A percentile compares a stretch with the other conserved stretches of the same genome.
These are phyloP conservation scores for Rhizomys pruinosus DNA, from an alignment of 2,113 vertebrate genomes.

Conservation along the genomic window DNA sequence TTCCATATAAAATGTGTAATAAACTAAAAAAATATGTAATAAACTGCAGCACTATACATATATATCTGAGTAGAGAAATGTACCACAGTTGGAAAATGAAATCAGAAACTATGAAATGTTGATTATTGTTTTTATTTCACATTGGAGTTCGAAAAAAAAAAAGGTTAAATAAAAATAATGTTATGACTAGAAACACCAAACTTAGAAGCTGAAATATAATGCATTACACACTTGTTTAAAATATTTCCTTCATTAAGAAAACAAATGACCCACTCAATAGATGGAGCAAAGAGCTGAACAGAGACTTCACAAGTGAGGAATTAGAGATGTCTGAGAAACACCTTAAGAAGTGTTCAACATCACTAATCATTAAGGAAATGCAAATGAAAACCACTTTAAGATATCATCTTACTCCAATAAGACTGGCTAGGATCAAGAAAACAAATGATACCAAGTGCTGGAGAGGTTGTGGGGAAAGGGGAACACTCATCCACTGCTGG, in stretches of 20 bases:
- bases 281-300: too few species aligned
- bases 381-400: too few species aligned
- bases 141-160: not conserved
- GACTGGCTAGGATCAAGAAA: too few species aligned
- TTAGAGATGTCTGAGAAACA: too few species aligned
- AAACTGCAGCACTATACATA: not conserved
- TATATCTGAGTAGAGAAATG: not conserved
- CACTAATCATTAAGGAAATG: too few species aligned
- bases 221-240: not conserved
- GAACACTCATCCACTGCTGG: too few species aligned
- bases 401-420: too few species aligned
- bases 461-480: too few species aligned
- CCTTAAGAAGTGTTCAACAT: too few species aligned
- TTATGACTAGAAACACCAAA: not conserved
- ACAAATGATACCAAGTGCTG: too few species aligned
- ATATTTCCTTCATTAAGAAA: not conserved
- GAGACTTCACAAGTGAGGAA: too few species aligned
- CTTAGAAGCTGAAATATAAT: slow-evolving; percentile 33
- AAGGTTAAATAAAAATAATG: slow-evolving; percentile 3
- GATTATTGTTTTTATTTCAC: slow-evolving; percentile 32
- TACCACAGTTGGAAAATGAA: not conserved
- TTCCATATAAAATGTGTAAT: slow-evolving; percentile 15
- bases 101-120: not conserved
- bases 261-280: too few species aligned
- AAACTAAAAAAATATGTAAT: slow-evolving; percentile 27